A percentile compares a stretch with the other conserved stretches of the same genome.
Conservation (phyloP, 1,140 invertebrate species). For the Drosophila kanapiae region DNA sequence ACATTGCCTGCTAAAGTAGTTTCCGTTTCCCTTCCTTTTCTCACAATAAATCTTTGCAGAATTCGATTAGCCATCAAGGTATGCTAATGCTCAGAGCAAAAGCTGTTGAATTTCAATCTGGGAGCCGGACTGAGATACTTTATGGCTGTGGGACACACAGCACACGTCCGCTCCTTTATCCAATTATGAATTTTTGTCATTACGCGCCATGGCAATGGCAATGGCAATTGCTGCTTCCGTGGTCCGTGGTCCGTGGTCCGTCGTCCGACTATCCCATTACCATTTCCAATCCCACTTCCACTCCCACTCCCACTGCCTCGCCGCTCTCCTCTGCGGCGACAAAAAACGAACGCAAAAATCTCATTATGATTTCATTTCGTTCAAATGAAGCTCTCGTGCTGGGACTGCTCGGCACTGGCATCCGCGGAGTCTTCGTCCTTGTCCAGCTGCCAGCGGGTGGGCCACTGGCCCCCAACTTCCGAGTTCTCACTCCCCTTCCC, state of each 20-base stretch:
- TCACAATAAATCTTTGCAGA: background rate
- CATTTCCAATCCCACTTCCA: slow-evolving; percentile 29
- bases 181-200: slow-evolving; percentile 85
- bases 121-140: slow-evolving; percentile 1
- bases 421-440: slow-evolving; percentile 33
- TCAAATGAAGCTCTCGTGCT: slow-evolving; percentile 78
- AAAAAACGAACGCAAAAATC: slow-evolving; percentile 82
- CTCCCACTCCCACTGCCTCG: background rate
- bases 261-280: slow-evolving; percentile 11
- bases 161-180: slow-evolving; percentile 79
- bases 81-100: slow-evolving; percentile 13
- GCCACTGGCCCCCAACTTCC: slow-evolving; percentile 1
- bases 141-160: slow-evolving; percentile 12
- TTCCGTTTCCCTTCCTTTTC: background rate
- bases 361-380: slow-evolving; percentile 85
- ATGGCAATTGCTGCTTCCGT: slow-evolving; percentile 36
- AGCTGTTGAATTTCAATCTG: slow-evolving; percentile 49
- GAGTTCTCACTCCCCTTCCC: slow-evolving; percentile 4
- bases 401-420: slow-evolving; percentile 51
- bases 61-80: slow-evolving; percentile 6
- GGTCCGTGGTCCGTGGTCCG: background rate
- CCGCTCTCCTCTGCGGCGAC: slow-evolving; percentile 43
- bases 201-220: slow-evolving; percentile 69
- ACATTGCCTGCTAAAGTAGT: background rate
- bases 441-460: slow-evolving; percentile 48